These are phyloP conservation scores for Serranus cabrilla DNA, from an alignment of 2,797 vertebrate genomes.

Conservation along the genomic window DNA sequence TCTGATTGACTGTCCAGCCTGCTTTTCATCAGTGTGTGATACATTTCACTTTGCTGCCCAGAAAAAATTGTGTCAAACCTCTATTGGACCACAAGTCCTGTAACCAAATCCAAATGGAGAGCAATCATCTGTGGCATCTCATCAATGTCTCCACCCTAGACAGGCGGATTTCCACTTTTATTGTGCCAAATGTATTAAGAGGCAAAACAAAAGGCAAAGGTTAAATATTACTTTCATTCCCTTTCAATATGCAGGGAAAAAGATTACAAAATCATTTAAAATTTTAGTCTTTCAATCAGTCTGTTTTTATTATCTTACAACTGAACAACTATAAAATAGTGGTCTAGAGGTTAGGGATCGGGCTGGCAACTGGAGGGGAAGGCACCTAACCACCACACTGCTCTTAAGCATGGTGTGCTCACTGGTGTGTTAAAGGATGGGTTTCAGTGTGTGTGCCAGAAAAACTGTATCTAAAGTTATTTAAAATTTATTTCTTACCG, in stretches of 20 bases:
- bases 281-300: too few relatives aligned
- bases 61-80: conserved; percentile 47
- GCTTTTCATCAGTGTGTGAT: conserved; percentile 64
- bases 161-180: conserved; percentile 27
- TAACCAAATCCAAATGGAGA: conserved; percentile 52
- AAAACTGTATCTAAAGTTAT: too few relatives aligned
- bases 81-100: conserved; percentile 45
- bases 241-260: too few relatives aligned
- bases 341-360: too few relatives aligned
- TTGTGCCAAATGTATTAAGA: neutral
- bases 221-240: neutral
- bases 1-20: conserved; percentile 47
- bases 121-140: conserved; percentile 44
- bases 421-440: too few relatives aligned
- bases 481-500: too few relatives aligned
- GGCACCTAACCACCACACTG: too few relatives aligned
- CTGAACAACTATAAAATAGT: neutral
- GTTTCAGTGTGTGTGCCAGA: too few relatives aligned
- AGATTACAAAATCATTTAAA: neutral
- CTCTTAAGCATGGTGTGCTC: too few relatives aligned
- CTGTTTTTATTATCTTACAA: neutral
- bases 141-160: conserved; percentile 41
- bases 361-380: too few relatives aligned
- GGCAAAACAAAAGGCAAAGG: neutral
- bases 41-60: conserved; percentile 46